Conservation (phyloP, 2,888 invertebrate genomes). For the Melanchra persicariae region DNA sequence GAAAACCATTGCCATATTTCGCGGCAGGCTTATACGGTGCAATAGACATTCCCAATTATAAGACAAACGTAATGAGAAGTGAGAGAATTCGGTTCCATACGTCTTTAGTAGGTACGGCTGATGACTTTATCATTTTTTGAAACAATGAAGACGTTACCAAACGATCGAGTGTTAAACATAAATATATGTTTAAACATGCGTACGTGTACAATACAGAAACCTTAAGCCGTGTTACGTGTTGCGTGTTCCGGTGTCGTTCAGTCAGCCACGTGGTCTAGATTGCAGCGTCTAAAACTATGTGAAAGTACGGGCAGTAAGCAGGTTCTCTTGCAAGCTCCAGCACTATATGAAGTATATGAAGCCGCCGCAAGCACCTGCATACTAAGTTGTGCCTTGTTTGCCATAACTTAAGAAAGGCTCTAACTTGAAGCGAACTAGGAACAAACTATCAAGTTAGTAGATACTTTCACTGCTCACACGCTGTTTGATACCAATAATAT, state of each 20-base stretch:
- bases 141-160: not conserved
- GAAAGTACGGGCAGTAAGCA: constrained; percentile 8
- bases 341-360: too few species aligned
- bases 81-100: not conserved
- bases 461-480: not conserved
- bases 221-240: not conserved
- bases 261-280: not conserved
- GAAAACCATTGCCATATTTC: not conserved
- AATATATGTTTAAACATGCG: not conserved
- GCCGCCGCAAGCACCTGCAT: not conserved
- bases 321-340: not conserved
- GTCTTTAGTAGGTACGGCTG: not conserved
- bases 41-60: too few species aligned
- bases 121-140: not conserved
- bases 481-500: not conserved
- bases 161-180: not conserved
- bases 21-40: not conserved
- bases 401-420: constrained; percentile 1
- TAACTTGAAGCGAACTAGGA: constrained; percentile 4
- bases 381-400: constrained; percentile 5
- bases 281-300: not conserved
- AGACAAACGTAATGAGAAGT: too few species aligned
- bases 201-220: not conserved
- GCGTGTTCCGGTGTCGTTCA: constrained; percentile 3
- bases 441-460: constrained; percentile 4